Conservation (phyloP, 2,797 vertebrate genomes). For the Trachops cirrhosus region DNA sequence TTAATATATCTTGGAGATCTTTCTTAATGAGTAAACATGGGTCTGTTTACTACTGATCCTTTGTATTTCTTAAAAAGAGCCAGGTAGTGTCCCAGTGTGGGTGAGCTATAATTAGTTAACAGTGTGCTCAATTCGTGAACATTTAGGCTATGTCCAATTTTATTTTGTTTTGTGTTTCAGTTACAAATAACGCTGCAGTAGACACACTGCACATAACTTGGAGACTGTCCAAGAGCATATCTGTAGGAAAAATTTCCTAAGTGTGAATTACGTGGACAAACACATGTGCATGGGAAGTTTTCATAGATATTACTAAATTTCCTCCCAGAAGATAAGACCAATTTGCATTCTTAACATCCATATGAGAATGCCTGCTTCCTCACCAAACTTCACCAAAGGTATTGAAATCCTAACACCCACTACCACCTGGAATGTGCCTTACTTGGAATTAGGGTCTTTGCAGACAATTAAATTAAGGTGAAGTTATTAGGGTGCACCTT, state of each 20-base stretch:
- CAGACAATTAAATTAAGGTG: not conserved
- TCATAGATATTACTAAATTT: not conserved
- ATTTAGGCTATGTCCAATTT: not conserved
- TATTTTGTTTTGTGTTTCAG: not conserved
- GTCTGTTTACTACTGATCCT: too few species aligned
- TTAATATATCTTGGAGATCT: not conserved
- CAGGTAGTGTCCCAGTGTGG: not conserved
- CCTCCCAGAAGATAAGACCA: not conserved
- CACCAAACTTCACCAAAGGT: not conserved
- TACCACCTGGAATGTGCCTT: not conserved
- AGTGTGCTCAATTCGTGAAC: not conserved
- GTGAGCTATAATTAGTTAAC: not conserved
- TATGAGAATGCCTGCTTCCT: not conserved
- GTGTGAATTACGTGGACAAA: not conserved
- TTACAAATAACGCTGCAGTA: not conserved
- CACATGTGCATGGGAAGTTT: not conserved
- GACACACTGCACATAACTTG: not conserved
- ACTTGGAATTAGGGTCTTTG: not conserved
- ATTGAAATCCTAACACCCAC: not conserved
- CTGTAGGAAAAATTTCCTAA: not conserved
- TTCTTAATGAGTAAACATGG: not conserved
- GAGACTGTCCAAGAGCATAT: not conserved
- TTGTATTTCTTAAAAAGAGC: not conserved
- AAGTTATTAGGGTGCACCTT: not conserved
- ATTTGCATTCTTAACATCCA: not conserved